These are phyloP conservation scores for Oophaga pumilio DNA, from an alignment of 2,113 vertebrate genomes.

Conservation along the genomic window DNA sequence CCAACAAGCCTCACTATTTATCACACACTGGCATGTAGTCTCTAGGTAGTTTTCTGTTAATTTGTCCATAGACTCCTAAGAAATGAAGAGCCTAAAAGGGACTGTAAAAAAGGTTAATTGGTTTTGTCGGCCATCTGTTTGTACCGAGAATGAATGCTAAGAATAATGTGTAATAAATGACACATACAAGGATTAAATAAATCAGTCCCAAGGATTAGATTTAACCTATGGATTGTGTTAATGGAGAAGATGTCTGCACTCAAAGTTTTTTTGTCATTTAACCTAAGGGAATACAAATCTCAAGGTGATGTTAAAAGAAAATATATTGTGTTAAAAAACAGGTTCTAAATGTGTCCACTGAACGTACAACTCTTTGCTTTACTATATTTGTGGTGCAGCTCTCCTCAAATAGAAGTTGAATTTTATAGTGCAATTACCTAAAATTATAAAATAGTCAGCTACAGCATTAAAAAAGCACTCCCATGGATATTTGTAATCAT, in stretches of 20 bases:
- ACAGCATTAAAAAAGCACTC: no score
- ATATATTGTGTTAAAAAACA: background rate
- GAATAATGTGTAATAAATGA: constrained; percentile 69
- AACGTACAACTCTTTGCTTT: no score
- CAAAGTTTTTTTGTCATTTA: constrained; percentile 31
- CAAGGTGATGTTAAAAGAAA: constrained; percentile 14
- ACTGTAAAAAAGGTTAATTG: constrained; percentile 80
- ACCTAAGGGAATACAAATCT: constrained; percentile 10
- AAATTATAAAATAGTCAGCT: no score
- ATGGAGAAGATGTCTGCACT: constrained; percentile 69
- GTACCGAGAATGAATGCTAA: constrained; percentile 65
- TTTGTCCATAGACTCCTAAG: constrained; percentile 66
- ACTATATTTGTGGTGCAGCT: no score
- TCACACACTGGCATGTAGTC: constrained; percentile 65
- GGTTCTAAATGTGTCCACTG: no score
- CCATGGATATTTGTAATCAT: no score
- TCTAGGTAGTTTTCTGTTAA: constrained; percentile 66
- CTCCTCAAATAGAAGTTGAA: no score
- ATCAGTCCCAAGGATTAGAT: constrained; percentile 67
- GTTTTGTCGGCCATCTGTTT: constrained; percentile 85
- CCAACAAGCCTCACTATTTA: constrained; percentile 64
- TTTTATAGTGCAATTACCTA: no score
- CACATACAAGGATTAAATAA: constrained; percentile 71
- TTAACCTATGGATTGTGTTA: constrained; percentile 70
- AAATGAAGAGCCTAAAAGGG: constrained; percentile 66